These are phyloP conservation scores for Lasius fuliginosus DNA, from an alignment of 2,888 invertebrate genomes.

Conservation along the genomic window DNA sequence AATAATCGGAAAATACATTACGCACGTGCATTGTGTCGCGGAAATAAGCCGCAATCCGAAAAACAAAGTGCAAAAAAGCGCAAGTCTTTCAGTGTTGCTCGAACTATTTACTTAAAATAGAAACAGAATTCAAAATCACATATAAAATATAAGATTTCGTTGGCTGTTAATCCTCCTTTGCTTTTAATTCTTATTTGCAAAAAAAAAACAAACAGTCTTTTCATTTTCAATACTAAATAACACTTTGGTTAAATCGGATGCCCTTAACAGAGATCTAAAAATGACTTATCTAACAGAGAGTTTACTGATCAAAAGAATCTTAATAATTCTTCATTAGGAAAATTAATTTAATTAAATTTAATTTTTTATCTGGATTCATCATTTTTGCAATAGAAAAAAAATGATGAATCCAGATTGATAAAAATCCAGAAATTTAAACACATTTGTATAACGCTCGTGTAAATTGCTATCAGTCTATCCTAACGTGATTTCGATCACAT, in stretches of 20 bases:
- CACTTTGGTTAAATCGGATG: background rate
- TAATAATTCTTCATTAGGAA: background rate
- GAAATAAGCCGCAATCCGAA: conserved; percentile 72
- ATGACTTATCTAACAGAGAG: background rate
- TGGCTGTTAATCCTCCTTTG: background rate
- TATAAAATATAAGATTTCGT: background rate
- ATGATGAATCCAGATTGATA: background rate
- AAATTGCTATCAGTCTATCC: background rate
- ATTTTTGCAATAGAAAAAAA: background rate
- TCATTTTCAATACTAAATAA: conserved; percentile 4
- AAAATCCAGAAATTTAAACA: background rate
- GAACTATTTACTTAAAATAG: conserved; percentile 14
- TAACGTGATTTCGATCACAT: conserved; percentile 21
- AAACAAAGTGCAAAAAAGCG: conserved; percentile 70
- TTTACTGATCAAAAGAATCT: background rate
- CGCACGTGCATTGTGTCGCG: conserved; percentile 63
- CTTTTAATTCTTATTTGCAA: background rate
- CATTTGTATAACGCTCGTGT: background rate
- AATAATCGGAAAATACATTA: conserved; percentile 72
- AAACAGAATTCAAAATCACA: background rate
- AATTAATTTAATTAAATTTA: no score
- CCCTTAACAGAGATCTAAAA: background rate
- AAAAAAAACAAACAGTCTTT: background rate
- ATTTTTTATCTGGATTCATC: no score
- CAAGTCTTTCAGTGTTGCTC: conserved; percentile 18